Evolutionary conservation across 2,888 invertebrate species (phyloP).

Genomic region (Galerucella nymphaeae): DNA sequence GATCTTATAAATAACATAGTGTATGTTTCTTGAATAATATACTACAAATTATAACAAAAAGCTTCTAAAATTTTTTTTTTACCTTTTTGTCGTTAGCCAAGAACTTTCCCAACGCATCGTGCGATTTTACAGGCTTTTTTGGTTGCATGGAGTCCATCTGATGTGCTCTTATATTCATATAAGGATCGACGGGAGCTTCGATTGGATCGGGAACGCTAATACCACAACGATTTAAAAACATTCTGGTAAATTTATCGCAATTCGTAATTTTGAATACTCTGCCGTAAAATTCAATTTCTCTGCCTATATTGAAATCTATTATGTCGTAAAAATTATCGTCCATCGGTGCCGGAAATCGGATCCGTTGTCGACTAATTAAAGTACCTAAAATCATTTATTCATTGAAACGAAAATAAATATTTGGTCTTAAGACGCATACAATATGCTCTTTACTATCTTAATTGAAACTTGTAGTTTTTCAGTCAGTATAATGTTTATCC

Average conservation of each 20-base stretch:
- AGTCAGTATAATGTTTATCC: too few species aligned
- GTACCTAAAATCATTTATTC: constrained; percentile 69
- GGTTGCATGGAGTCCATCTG: constrained; percentile 59
- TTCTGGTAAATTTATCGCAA: constrained; percentile 89
- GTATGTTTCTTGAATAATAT: too few species aligned
- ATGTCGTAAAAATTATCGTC: constrained; percentile 84
- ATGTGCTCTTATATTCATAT: constrained; percentile 65
- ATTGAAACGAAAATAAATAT: too few species aligned
- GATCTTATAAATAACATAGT: too few species aligned
- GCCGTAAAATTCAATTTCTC: constrained; percentile 83
- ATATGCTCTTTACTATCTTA: too few species aligned
- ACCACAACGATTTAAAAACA: constrained; percentile 86
- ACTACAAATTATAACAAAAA: too few species aligned
- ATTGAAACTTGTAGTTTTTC: too few species aligned
- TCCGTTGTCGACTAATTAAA: constrained; percentile 83
- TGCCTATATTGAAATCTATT: constrained; percentile 87
- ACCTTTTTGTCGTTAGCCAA: constrained; percentile 81
- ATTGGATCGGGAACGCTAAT: constrained; percentile 82
- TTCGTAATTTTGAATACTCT: constrained; percentile 83
- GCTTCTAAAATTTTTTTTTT: neutral
- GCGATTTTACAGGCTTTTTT: constrained; percentile 69
- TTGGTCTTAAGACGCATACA: too few species aligned
- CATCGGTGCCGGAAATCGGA: constrained; percentile 79
- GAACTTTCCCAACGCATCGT: constrained; percentile 81
- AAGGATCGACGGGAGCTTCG: constrained; percentile 68